Conservation (phyloP, 2,113 vertebrate genomes). For the Cairina moschata region DNA sequence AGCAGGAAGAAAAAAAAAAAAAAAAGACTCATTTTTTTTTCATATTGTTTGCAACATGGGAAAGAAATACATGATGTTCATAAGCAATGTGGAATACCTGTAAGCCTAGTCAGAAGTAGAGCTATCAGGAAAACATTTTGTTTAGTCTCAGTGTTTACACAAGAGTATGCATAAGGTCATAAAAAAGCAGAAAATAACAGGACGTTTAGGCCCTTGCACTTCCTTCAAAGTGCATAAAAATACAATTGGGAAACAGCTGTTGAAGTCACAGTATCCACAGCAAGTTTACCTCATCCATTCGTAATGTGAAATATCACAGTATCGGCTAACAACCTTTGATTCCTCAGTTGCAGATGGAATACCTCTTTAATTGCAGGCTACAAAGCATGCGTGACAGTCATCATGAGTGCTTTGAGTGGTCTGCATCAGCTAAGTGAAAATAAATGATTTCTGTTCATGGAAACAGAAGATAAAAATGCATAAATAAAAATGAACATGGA, state of each 20-base stretch:
- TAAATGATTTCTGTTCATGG: background rate
- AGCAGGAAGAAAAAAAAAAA: background rate
- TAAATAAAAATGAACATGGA: background rate
- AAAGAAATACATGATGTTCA: fast-evolving
- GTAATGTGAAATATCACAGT: background rate
- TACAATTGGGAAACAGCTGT: background rate
- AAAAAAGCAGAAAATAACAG: background rate
- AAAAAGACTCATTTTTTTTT: background rate
- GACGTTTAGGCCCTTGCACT: background rate
- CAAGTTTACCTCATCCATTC: background rate
- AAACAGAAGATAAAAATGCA: background rate
- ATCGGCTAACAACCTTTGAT: background rate
- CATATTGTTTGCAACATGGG: background rate
- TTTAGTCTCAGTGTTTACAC: background rate
- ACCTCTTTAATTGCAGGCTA: background rate
- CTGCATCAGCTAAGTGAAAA: background rate
- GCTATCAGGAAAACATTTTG: background rate
- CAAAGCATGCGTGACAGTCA: background rate
- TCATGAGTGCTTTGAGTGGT: background rate
- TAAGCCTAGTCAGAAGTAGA: background rate
- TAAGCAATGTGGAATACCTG: background rate
- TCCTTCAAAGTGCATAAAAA: background rate
- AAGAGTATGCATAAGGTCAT: background rate
- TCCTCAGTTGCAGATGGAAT: background rate
- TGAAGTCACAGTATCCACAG: background rate